phyloP scores from a whole-genome alignment of 2,113 vertebrate genomes.

The Gallinago jamesoni region DNA sequence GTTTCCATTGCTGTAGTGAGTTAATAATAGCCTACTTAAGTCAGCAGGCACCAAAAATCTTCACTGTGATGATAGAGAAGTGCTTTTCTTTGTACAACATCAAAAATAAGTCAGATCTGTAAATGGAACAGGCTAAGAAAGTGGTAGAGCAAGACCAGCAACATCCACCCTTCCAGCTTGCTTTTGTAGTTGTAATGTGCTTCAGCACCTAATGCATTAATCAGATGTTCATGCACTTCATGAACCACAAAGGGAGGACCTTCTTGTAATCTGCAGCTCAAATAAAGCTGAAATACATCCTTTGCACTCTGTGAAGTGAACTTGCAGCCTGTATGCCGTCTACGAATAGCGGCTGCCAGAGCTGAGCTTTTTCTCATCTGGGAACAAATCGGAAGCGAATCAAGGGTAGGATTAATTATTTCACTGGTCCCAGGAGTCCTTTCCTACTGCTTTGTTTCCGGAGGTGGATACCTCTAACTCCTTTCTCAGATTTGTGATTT shows the following conservation, averaged over 20 bases:
- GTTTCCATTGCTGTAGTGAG: constrained; percentile 31
- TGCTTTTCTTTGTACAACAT: neutral
- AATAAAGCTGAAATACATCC: neutral
- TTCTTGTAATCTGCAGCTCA: neutral
- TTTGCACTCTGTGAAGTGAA: neutral
- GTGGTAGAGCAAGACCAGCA: constrained; percentile 44
- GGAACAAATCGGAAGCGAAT: neutral
- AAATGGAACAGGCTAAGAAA: neutral
- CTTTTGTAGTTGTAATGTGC: neutral
- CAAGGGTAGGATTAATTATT: neutral
- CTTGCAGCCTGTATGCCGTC: neutral
- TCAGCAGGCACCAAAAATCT: neutral
- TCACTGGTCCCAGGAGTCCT: neutral
- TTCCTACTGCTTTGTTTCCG: neutral
- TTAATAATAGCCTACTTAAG: constrained; percentile 51
- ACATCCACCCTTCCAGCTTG: neutral
- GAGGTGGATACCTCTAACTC: neutral
- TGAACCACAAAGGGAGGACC: neutral
- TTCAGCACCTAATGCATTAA: neutral
- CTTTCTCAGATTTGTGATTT: neutral
- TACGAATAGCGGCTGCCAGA: neutral
- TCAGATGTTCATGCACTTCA: neutral
- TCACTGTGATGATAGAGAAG: neutral
- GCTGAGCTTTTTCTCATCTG: neutral
- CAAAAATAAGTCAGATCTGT: constrained; percentile 21